A percentile compares a stretch with the other conserved stretches of the same genome.
Conservation (phyloP, 2,888 invertebrate species). For the Macaria liturata region DNA sequence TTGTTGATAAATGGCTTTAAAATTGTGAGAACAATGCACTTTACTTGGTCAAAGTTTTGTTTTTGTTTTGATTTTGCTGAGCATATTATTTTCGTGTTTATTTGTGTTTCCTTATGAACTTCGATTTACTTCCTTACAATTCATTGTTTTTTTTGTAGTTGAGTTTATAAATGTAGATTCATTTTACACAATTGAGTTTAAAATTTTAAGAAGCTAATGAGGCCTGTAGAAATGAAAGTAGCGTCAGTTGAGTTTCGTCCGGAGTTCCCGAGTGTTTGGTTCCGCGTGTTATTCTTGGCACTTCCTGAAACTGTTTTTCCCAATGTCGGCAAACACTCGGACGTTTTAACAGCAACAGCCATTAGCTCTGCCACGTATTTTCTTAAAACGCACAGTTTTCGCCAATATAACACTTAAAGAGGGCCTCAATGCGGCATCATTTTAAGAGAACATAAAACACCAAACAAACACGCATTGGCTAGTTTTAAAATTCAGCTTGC, state of each 20-base stretch:
- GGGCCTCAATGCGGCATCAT: background rate
- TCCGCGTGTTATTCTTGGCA: slow-evolving; percentile 14
- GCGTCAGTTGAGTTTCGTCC: background rate
- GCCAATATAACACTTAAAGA: slow-evolving; percentile 1
- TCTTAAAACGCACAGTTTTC: slow-evolving; percentile 1
- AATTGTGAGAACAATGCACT: slow-evolving; percentile 2
- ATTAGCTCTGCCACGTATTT: slow-evolving; percentile 13
- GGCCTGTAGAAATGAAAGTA: too few relatives aligned
- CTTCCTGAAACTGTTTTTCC: slow-evolving; percentile 14
- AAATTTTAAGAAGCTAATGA: too few relatives aligned
- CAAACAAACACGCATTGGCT: slow-evolving; percentile 5
- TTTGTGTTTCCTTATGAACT: too few relatives aligned
- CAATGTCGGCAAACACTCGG: slow-evolving; percentile 18
- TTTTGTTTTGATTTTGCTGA: too few relatives aligned
- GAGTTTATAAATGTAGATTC: too few relatives aligned
- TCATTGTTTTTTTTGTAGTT: too few relatives aligned
- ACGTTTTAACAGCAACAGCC: slow-evolving; percentile 18
- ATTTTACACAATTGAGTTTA: too few relatives aligned
- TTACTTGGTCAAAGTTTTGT: background rate
- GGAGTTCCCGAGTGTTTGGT: background rate
- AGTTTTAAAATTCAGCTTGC: background rate
- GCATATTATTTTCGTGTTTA: too few relatives aligned
- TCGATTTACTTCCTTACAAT: too few relatives aligned
- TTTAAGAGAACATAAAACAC: slow-evolving; percentile 2
- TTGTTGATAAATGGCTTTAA: slow-evolving; percentile 9